Evolutionary conservation across 2,888 invertebrate species (phyloP).

Genomic region (Thereva nobilitata): DNA sequence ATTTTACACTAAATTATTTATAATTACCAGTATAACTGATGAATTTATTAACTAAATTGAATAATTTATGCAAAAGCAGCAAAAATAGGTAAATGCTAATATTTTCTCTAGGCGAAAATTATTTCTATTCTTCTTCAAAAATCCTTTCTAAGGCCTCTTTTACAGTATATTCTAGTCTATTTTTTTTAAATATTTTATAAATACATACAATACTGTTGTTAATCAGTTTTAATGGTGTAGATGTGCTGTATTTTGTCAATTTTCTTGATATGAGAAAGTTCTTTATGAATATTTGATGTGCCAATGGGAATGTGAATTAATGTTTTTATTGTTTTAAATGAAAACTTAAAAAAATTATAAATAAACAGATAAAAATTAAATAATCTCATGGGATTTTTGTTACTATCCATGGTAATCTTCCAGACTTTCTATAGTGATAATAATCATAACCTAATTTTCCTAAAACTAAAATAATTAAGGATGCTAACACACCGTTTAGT

Average conservation of each 20-base stretch:
- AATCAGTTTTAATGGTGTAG: no score
- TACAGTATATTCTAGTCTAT: no score
- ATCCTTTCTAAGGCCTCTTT: no score
- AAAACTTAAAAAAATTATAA: not conserved
- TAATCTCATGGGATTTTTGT: conserved; percentile 69
- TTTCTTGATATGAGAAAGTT: no score
- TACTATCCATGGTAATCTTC: conserved; percentile 82
- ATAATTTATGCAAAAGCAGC: conserved; percentile 1
- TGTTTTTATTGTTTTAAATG: conserved; percentile 9
- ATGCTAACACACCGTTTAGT: conserved; percentile 70
- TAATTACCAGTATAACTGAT: no score
- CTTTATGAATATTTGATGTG: conserved; percentile 1
- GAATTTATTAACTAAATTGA: not conserved
- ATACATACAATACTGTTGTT: no score
- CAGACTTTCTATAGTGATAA: conserved; percentile 77
- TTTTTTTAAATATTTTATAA: no score
- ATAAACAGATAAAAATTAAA: not conserved
- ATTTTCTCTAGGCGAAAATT: no score
- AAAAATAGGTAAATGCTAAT: no score
- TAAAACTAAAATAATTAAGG: conserved; percentile 71
- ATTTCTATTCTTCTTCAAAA: no score
- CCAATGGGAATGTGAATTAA: conserved; percentile 10
- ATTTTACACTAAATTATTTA: conserved; percentile 7
- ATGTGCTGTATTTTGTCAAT: no score
- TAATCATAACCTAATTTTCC: conserved; percentile 80